Base-by-base conservation (phyloP, 2,797 vertebrate genomes). In the Xerus rutilus region DNA sequence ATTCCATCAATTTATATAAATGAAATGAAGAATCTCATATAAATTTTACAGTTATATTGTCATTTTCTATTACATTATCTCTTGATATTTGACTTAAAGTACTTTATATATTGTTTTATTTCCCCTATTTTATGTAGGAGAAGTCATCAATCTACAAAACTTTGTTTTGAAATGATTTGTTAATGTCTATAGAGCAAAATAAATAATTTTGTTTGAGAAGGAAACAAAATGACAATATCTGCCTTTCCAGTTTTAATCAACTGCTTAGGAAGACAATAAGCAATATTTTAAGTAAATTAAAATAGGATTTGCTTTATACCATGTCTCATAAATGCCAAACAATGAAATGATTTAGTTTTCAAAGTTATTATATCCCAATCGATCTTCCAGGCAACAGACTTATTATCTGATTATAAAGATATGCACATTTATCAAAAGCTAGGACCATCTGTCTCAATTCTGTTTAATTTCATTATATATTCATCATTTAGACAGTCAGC, bases 341-440 rank as follows among this genome's bases (percentile, higher is more conserved):
- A 97, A 97, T 97, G 93, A 98, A 98, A 98, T 97, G 10, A 98
- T 97, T 98, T 97, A 30, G 0, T 97, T 98, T 98, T 98, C 96
- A 97, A 98, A 98, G 97, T 97, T 98, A 97, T 98, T 98, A 98
- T 98, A 98, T 98, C 97, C 95, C 97, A 98, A 98, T 97, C 98
- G 98, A 98, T 98, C 98, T 98, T 98, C 97, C 98, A 95, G 97
- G 97, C 98, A 98, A 97, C 30, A 69, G 96, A 97, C 96, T 98
- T 98, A 98, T 98, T 98, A 98, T 98, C 96, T 98, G 98, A 98
- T 98, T 98, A 98, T 97, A 96, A 98, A 98, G 98, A 98, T 98
- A 98, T 95, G 98, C 96, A 98, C 98, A 98, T 98, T 98, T 98
- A 98, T 98, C 98, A 98, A 98, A 98, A 98, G 96, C 98, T 98